Base-by-base conservation (phyloP, 2,888 invertebrate species). In the Odiellus spinosus region DNA sequence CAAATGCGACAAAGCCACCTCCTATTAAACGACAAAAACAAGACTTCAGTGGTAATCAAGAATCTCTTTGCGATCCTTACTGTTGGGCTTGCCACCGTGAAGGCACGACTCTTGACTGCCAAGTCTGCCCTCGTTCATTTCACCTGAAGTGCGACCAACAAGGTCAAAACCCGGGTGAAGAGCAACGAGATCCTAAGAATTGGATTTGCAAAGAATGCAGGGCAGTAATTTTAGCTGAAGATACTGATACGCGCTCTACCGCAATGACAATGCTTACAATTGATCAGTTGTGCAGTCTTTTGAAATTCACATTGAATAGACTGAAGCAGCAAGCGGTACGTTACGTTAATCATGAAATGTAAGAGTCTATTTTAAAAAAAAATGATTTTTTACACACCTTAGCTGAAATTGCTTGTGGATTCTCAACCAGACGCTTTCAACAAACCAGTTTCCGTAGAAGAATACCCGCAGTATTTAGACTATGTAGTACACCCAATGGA, bases 51-150 rank as follows among this genome's bases (percentile, higher is more conserved):
- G 26, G 26, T 26, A 26, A 26, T 26, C 26, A 26, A 26, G 26
- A 26, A 26, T 26, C 26, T 6, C 26, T 8, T 26, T 26, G 26
- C 8, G 87, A 88, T 65, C 71, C 75, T 14, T 91, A 80, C 64
- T 95, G 93, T 65, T 95, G 91, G 90, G 71, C 82, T 52, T 93
- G 93, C 60, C 87, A 90, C 61, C 77, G 78, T 60, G 77, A 78
- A 40, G 61, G 60, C 3, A 59, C 63, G n/a, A 61, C 69, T 14
- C 40, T 55, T 14, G 66, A 76, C 58, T 68, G 72, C 6, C 79
- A 80, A 26, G 77, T 80, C 17, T 93, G 93, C 64, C 82, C 84
- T 2, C 72, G 91, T 20, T 77, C 82, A 1, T 91, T 76, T 69
- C 93, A 93, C 68, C 71, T 71, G 12, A 80, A 77, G 61, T 93